Conservation (phyloP, 2,797 vertebrate genomes). For the Hafferia zeledoni region DNA sequence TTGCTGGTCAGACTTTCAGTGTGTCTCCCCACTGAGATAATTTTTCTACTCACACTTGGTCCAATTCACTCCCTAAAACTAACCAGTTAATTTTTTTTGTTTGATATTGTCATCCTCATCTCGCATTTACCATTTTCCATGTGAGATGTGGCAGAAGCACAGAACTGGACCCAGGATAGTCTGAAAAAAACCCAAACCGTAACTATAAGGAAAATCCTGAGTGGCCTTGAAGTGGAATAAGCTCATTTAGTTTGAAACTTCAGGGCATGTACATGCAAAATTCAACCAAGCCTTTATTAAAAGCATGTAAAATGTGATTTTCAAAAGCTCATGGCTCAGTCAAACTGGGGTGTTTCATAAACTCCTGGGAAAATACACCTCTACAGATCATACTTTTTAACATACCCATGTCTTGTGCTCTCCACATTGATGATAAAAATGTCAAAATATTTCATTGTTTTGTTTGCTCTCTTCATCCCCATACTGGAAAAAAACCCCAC, state of each 20-base stretch:
- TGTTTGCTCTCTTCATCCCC: not conserved
- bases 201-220: not conserved
- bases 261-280: not conserved
- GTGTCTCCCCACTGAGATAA: not conserved
- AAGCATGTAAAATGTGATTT: not conserved
- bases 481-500: not conserved
- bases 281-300: not conserved
- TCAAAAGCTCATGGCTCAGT: not conserved
- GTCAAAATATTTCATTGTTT: not conserved
- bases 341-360: not conserved
- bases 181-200: not conserved
- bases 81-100: not conserved
- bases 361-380: not conserved
- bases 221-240: not conserved
- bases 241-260: conserved; percentile 7
- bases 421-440: rapidly evolving
- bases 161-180: not conserved
- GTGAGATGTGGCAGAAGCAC: not conserved
- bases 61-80: not conserved
- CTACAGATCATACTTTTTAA: not conserved
- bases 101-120: not conserved
- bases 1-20: not conserved
- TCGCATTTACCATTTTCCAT: not conserved
- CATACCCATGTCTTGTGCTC: not conserved
- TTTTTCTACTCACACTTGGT: not conserved